Evolutionary conservation across 2,888 invertebrate genomes (phyloP).

Genomic region (Eupithecia dodoneata): DNA sequence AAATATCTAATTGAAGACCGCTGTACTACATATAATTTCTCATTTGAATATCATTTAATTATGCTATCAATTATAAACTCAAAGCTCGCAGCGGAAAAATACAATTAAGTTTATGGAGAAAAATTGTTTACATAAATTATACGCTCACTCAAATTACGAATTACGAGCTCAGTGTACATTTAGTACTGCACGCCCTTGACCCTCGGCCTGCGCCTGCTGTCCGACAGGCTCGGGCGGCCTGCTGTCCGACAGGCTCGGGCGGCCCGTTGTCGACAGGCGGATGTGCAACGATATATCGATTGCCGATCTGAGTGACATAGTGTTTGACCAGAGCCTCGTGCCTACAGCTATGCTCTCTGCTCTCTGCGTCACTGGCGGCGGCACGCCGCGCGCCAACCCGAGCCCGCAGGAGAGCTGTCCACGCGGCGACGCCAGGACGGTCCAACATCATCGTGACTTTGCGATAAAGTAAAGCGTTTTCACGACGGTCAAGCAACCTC

Average conservation of each 20-base stretch:
- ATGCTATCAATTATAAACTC: conserved; percentile 45
- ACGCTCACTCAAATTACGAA: conserved; percentile 26
- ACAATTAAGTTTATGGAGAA: conserved; percentile 47
- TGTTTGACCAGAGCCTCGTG: no score
- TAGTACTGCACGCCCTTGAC: background rate
- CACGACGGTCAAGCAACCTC: background rate
- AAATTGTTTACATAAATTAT: conserved; percentile 46
- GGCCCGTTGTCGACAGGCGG: no score
- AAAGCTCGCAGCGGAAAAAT: conserved; percentile 44
- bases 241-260: no score
- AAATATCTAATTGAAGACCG: conserved; percentile 54
- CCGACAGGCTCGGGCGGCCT: no score
- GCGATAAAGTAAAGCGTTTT: background rate
- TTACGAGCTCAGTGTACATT: conserved; percentile 2
- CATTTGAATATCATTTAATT: conserved; percentile 49
- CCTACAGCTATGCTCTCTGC: no score
- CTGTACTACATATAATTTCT: conserved; percentile 45
- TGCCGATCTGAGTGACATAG: background rate
- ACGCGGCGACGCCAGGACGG: no score
- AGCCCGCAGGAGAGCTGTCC: no score
- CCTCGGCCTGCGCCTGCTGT: background rate
- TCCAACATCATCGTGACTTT: background rate
- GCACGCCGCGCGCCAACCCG: no score
- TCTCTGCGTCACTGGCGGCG: no score
- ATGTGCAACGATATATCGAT: background rate